Base-by-base conservation (phyloP, 2,797 vertebrate species). In the Sternotherus odoratus region DNA sequence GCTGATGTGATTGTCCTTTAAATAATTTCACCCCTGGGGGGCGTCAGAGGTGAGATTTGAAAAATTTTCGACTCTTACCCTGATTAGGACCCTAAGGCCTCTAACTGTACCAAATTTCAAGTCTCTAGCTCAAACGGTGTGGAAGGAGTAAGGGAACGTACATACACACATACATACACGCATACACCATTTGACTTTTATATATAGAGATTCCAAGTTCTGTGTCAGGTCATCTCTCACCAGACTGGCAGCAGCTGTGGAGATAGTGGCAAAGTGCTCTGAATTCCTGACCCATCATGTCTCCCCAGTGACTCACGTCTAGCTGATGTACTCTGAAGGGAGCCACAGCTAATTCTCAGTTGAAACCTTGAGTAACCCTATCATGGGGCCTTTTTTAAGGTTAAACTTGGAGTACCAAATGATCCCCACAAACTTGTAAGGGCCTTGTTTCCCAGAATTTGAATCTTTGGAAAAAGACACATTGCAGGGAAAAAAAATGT, bases 341-440 rank as follows among this genome's bases (percentile, higher is more conserved):
- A 2, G 1, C 5, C 0, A 1, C 1, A 4, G 12, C 21, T 19
- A 30, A 8, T 16, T 48, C n/a, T 69, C n/a, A 69, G n/a, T 69
- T 69, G 66, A 69, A 69, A 39, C 21, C 66, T 69, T 3, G 2
- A 21, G 36, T 36, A 17, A 69, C 5, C 19, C n/a, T 69, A 15
- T 36, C 82, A 63, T 0, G 0, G 60, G 2, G 21, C n/a, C 26
- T 56, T 19, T 13, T 15, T 51, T 85, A 89, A 24, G 11, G 49
- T 5, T 72, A 43, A 9, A 0, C 57, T 6, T 12, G 17, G 87
- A 81, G 83, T 17, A 24, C 2, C 26, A 5, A 30, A 81, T 43
- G 17, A 43, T 54, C 72, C 43, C 26, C 26, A 75, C 26, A n/a
- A 2, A 12, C 8, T 8, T 17, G 13, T 1, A n/a, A 74, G 4